Conservation (phyloP, 2,113 vertebrate species). For the Spea multiplicata region DNA sequence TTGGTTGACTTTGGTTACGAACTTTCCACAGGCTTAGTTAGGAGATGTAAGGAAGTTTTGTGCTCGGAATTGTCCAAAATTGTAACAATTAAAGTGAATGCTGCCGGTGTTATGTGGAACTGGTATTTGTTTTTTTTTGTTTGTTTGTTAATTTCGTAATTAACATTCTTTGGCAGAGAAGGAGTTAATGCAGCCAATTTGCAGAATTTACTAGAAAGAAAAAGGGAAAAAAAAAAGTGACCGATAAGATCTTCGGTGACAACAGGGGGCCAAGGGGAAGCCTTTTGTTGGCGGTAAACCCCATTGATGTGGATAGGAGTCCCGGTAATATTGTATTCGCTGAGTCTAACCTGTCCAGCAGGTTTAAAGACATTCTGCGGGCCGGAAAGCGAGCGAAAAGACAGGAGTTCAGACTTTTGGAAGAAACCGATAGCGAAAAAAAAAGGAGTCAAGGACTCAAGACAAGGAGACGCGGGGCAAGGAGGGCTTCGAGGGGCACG, state of each 20-base stretch:
- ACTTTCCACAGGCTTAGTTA: no score
- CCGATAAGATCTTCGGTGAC: background rate
- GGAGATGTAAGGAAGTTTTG: no score
- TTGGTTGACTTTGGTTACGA: no score
- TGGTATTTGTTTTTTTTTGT: no score
- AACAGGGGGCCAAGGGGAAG: constrained; percentile 9
- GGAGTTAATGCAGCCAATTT: background rate
- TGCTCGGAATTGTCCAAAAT: no score
- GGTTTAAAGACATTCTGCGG: constrained; percentile 5
- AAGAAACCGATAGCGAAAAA: background rate
- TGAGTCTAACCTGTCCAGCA: constrained; percentile 15
- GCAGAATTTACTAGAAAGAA: background rate
- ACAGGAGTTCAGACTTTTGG: background rate
- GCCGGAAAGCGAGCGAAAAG: background rate
- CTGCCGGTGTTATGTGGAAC: no score
- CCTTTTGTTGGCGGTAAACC: constrained; percentile 2
- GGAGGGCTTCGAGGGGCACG: no score
- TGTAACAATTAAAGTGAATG: no score
- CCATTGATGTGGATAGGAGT: background rate
- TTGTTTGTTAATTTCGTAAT: no score
- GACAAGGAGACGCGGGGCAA: no score
- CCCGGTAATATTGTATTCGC: background rate
- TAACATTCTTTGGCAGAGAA: background rate
- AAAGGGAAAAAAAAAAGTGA: background rate
- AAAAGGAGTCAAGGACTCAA: background rate